These are phyloP conservation scores for Aphyosemion australe DNA, from an alignment of 2,113 vertebrate species.

Conservation along the genomic window DNA sequence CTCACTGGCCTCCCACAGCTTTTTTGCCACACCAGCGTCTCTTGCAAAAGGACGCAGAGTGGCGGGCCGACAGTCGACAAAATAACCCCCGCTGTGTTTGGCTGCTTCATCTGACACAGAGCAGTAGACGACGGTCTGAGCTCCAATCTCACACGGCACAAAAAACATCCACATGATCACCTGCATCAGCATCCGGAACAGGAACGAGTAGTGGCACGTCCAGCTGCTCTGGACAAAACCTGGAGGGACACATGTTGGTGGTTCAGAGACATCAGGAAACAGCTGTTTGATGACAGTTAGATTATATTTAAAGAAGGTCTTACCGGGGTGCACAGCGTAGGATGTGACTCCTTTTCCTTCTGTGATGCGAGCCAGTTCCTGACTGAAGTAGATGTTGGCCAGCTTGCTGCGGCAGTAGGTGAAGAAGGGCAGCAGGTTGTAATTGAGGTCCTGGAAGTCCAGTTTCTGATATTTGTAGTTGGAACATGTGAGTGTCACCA, in stretches of 20 bases:
- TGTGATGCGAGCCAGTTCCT: slow-evolving; percentile 75
- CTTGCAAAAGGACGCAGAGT: slow-evolving; percentile 74
- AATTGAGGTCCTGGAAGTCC: slow-evolving; percentile 83
- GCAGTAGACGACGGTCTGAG: slow-evolving; percentile 81
- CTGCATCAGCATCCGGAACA: slow-evolving; percentile 79
- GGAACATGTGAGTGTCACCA: slow-evolving; percentile 81
- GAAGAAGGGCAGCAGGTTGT: slow-evolving; percentile 82
- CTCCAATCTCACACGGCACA: slow-evolving; percentile 75
- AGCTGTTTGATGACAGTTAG: background rate
- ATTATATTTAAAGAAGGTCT: background rate
- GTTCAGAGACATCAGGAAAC: background rate
- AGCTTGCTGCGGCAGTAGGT: slow-evolving; percentile 85
- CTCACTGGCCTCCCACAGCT: slow-evolving; percentile 85
- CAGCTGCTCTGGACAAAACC: slow-evolving; percentile 81
- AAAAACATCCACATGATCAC: slow-evolving; percentile 83
- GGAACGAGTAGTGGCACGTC: slow-evolving; percentile 79
- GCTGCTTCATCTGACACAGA: slow-evolving; percentile 76
- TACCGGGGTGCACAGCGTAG: slow-evolving; percentile 81
- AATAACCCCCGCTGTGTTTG: slow-evolving; percentile 78
- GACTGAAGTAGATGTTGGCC: slow-evolving; percentile 84
- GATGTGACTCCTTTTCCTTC: slow-evolving; percentile 79
- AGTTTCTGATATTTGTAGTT: slow-evolving; percentile 82
- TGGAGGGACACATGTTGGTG: slow-evolving; percentile 27
- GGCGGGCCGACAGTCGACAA: slow-evolving; percentile 73
- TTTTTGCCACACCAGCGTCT: slow-evolving; percentile 80